Conservation (phyloP, 2,888 invertebrate genomes). For the Emesis furor region DNA sequence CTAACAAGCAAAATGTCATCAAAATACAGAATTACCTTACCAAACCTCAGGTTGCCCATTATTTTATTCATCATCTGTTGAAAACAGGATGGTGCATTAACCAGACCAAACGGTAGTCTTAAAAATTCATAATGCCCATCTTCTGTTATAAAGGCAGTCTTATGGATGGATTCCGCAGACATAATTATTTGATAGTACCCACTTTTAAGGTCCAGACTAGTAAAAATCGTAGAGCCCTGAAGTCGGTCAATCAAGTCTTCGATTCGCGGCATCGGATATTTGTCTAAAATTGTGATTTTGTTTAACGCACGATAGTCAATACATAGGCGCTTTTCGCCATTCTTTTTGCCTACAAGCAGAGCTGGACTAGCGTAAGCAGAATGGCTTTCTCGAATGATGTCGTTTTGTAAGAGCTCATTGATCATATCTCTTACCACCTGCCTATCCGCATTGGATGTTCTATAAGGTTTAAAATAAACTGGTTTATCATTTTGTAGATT, state of each 20-base stretch:
- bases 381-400: constrained; percentile 50
- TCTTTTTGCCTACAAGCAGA: constrained; percentile 22
- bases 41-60: constrained; percentile 50
- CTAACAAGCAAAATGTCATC: constrained; percentile 24
- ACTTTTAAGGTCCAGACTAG: constrained; percentile 6
- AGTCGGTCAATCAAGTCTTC: constrained; percentile 20
- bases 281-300: constrained; percentile 24
- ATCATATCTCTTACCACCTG: constrained; percentile 18
- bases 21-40: constrained; percentile 52
- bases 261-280: constrained; percentile 29
- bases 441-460: not conserved
- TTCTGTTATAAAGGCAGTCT: constrained; percentile 81
- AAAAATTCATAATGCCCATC: constrained; percentile 81
- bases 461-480: constrained; percentile 18
- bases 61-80: constrained; percentile 53
- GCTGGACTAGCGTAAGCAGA: constrained; percentile 52
- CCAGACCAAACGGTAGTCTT: constrained; percentile 63
- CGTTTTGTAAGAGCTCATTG: constrained; percentile 6
- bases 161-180: constrained; percentile 72
- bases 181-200: not conserved
- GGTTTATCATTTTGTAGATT: not conserved
- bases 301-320: constrained; percentile 17
- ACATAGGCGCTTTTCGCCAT: constrained; percentile 28
- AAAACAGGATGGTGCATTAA: constrained; percentile 52
- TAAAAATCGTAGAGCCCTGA: constrained; percentile 16